Evolutionary conservation across 1,140 invertebrate genomes (phyloP).

Genomic region (Arion vulgaris): DNA sequence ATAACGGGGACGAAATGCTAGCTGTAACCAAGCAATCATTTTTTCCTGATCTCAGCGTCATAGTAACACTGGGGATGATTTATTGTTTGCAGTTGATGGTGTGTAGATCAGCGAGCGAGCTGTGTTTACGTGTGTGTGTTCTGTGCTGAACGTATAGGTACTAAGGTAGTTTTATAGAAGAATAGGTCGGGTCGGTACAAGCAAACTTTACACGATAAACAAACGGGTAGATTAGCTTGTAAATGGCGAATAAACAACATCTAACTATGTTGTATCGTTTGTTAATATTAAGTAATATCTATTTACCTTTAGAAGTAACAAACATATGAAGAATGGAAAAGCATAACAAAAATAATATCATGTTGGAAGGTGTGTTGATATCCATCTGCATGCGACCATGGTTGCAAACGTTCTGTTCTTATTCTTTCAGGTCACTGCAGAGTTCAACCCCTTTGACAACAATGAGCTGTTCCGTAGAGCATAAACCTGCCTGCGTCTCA

Average conservation of each 20-base stretch:
- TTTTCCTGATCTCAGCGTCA: no score
- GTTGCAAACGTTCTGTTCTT: not conserved
- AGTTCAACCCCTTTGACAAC: conserved; percentile 16
- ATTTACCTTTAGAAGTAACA: conserved; percentile 14
- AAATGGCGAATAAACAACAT: not conserved
- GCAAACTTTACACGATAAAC: not conserved
- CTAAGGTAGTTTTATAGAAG: not conserved
- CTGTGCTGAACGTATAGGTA: not conserved
- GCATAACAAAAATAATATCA: conserved; percentile 16
- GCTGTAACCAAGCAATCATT: no score
- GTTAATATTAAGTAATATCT: not conserved
- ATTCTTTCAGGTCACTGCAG: not conserved
- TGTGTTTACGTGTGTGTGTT: not conserved
- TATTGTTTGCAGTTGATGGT: no score
- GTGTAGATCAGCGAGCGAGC: not conserved
- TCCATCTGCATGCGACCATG: conserved; percentile 23
- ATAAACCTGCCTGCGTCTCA: not conserved
- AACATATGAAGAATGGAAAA: not conserved
- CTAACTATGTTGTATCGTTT: not conserved
- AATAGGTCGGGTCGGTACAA: not conserved
- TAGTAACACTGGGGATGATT: no score
- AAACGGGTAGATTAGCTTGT: not conserved
- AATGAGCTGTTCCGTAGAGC: conserved; percentile 15
- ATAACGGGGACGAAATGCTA: not conserved
- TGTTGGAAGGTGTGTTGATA: conserved; percentile 22